phyloP scores from a whole-genome alignment of 2,888 invertebrate genomes.

The Parochlus steinenii region DNA sequence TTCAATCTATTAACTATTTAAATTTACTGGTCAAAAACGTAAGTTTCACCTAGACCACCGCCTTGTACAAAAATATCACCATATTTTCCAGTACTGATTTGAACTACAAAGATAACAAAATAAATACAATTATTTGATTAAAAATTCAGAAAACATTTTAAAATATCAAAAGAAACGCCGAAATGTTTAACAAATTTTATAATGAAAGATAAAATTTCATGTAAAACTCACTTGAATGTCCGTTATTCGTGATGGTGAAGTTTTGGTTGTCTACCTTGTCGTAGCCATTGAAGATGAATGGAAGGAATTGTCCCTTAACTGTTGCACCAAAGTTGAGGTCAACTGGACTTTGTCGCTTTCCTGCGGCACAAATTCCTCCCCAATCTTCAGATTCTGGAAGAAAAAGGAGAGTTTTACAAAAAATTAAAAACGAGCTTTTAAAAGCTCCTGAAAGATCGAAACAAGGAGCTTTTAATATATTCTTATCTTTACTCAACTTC shows the following conservation, averaged over 20 bases:
- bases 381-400: conserved; percentile 29
- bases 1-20: too few relatives aligned
- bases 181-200: neutral
- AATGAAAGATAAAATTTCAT: neutral
- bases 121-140: too few relatives aligned
- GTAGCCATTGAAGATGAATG: conserved; percentile 22
- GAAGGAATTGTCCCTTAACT: conserved; percentile 28
- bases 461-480: too few relatives aligned
- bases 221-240: conserved; percentile 25
- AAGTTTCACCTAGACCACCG: conserved; percentile 39
- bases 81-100: conserved; percentile 31
- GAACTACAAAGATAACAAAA: conserved; percentile 29
- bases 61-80: conserved; percentile 29
- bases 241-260: conserved; percentile 25
- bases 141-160: too few relatives aligned
- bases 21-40: conserved; percentile 52
- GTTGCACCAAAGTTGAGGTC: conserved; percentile 43
- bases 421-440: too few relatives aligned
- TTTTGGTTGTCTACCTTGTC: conserved; percentile 20
- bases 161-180: too few relatives aligned
- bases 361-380: conserved; percentile 45
- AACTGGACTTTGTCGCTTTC: conserved; percentile 59
- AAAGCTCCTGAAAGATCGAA: too few relatives aligned
- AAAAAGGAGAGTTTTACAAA: too few relatives aligned
- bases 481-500: too few relatives aligned